Conservation (phyloP, 2,113 vertebrate species). For the Harpagus bidentatus region DNA sequence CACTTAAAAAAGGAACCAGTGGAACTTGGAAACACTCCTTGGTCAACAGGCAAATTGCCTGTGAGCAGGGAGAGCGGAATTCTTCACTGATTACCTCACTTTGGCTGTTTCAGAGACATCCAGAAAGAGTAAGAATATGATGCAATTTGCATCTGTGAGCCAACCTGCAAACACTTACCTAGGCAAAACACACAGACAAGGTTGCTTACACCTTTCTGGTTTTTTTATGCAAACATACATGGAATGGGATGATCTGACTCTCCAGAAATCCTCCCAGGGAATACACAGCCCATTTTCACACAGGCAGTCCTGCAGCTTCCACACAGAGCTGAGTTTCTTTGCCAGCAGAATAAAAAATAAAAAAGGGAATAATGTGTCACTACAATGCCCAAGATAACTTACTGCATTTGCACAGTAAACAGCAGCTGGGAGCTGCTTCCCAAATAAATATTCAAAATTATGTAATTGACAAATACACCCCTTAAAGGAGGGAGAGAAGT, state of each 20-base stretch:
- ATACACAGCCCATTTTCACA: not conserved
- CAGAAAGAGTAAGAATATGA: not conserved
- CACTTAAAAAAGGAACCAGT: not conserved
- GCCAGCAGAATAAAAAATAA: not conserved
- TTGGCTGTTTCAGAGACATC: not conserved
- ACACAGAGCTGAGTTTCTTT: not conserved
- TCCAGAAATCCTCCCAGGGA: not conserved
- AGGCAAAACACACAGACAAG: not conserved
- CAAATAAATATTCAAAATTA: not conserved
- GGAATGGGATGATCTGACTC: not conserved
- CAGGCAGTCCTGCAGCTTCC: not conserved
- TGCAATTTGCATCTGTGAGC: not conserved
- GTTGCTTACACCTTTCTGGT: not conserved
- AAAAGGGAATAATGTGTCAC: not conserved
- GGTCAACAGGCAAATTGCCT: not conserved
- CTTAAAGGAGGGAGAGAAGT: not conserved
- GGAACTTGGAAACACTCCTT: not conserved
- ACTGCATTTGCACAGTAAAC: slow-evolving; percentile 51
- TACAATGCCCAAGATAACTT: not conserved
- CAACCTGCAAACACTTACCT: not conserved
- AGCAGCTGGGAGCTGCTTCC: not conserved
- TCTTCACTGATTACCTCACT: not conserved
- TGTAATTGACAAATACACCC: slow-evolving; percentile 35
- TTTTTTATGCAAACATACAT: not conserved
- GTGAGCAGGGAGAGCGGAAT: not conserved